Percentiles rank a stretch among this genome's conserved stretches.
phyloP scores from a whole-genome alignment of 2,113 vertebrate species.

The Hypanus sabinus region DNA sequence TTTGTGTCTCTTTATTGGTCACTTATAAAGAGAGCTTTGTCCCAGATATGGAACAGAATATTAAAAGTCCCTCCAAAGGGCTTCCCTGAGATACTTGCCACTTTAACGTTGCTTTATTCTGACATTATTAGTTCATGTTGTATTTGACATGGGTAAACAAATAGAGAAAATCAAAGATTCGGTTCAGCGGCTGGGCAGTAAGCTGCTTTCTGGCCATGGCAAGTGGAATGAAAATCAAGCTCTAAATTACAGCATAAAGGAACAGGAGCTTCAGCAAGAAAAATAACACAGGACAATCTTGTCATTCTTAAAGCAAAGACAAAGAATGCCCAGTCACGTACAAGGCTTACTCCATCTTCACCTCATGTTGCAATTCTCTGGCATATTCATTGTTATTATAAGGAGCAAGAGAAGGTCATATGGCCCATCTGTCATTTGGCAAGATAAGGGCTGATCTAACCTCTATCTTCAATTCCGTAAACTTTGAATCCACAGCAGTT shows the following conservation, averaged over 20 bases:
- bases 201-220: not conserved
- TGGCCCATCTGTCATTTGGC: no score
- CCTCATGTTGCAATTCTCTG: no score
- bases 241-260: not conserved
- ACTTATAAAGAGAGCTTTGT: not conserved
- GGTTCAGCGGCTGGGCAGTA: not conserved
- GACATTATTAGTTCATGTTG: slow-evolving; percentile 13
- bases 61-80: not conserved
- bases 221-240: not conserved
- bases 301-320: not conserved
- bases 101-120: slow-evolving; percentile 16
- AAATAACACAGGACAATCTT: not conserved
- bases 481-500: no score
- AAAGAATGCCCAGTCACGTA: not conserved
- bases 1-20: not conserved
- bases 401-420: no score
- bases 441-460: no score
- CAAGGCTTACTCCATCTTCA: no score
- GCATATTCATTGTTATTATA: no score
- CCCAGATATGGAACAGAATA: not conserved
- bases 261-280: not conserved
- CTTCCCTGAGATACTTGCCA: not conserved
- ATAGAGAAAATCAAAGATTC: not conserved
- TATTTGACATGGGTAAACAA: slow-evolving; percentile 17
- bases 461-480: no score